Conservation (phyloP, 2,888 invertebrate species). For the Andrena flavipes region DNA sequence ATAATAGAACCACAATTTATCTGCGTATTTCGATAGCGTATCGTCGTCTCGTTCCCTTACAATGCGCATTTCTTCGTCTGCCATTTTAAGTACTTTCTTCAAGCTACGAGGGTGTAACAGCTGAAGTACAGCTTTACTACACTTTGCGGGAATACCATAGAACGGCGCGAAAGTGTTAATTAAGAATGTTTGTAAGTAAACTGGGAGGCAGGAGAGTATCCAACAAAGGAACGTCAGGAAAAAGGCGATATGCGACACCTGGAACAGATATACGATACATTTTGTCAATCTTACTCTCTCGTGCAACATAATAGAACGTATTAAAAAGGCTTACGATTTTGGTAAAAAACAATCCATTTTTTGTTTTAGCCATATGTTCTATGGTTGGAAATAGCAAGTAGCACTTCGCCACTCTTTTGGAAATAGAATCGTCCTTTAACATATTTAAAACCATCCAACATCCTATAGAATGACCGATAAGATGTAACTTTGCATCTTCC, state of each 20-base stretch:
- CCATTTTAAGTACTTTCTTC: conserved; percentile 89
- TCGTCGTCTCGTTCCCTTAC: conserved; percentile 89
- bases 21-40: conserved; percentile 86
- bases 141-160: conserved; percentile 86
- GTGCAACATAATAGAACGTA: not conserved
- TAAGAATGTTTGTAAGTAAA: conserved; percentile 85
- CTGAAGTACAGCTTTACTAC: conserved; percentile 86
- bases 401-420: conserved; percentile 87
- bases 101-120: conserved; percentile 87
- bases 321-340: conserved; percentile 85
- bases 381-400: conserved; percentile 95
- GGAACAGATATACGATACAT: conserved; percentile 63
- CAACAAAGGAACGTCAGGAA: conserved; percentile 85
- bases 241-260: conserved; percentile 85
- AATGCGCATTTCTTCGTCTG: conserved; percentile 92
- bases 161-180: conserved; percentile 86
- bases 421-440: conserved; percentile 87
- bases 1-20: conserved; percentile 92
- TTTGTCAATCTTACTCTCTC: not conserved
- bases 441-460: conserved; percentile 93
- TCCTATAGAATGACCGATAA: conserved; percentile 97
- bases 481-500: conserved; percentile 89
- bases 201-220: conserved; percentile 87
- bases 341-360: conserved; percentile 90
- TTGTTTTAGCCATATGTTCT: conserved; percentile 91